A percentile compares a stretch with the other conserved stretches of the same genome.
Conservation (phyloP, 30 jellyfish, hydroid and myxozoan species). For the Chrysaora quinquecirrha region DNA sequence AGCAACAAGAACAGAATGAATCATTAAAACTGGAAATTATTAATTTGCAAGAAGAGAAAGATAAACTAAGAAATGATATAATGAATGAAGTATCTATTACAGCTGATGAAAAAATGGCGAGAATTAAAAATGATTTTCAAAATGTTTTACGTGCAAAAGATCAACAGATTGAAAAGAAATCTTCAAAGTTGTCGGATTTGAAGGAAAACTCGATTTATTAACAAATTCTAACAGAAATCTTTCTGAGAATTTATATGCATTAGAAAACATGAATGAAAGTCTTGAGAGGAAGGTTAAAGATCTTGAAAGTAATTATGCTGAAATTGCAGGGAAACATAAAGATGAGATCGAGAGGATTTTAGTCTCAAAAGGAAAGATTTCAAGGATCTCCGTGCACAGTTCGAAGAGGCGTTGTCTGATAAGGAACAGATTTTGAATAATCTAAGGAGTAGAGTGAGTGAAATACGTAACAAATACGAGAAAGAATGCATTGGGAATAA, state of each 20-base stretch:
- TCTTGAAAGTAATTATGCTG: neutral
- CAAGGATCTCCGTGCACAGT: slow-evolving; percentile 68
- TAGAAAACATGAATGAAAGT: slow-evolving; percentile 22
- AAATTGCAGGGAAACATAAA: slow-evolving; percentile 32
- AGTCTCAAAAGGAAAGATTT: slow-evolving; percentile 63
- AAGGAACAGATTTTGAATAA: slow-evolving; percentile 66
- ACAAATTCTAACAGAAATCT: slow-evolving; percentile 55
- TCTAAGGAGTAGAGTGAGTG: slow-evolving; percentile 48
- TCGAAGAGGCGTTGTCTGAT: slow-evolving; percentile 73
- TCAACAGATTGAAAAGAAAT: slow-evolving; percentile 39
- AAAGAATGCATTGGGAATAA: slow-evolving; percentile 9
- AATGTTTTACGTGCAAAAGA: slow-evolving; percentile 43
- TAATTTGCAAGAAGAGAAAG: slow-evolving; percentile 55
- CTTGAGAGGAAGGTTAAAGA: neutral
- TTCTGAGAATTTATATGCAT: slow-evolving; percentile 14
- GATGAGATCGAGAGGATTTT: slow-evolving; percentile 72
- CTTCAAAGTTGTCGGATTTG: slow-evolving; percentile 19
- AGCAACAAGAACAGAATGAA: neutral
- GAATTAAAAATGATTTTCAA: slow-evolving; percentile 47
- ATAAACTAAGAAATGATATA: slow-evolving; percentile 30
- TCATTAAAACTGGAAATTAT: slow-evolving; percentile 14
- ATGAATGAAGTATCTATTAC: slow-evolving; percentile 26
- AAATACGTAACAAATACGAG: slow-evolving; percentile 31
- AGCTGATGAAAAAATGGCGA: slow-evolving; percentile 57
- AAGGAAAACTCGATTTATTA: neutral